These are phyloP conservation scores for Listronotus oregonensis DNA, from an alignment of 1,140 invertebrate genomes.

Conservation along the genomic window DNA sequence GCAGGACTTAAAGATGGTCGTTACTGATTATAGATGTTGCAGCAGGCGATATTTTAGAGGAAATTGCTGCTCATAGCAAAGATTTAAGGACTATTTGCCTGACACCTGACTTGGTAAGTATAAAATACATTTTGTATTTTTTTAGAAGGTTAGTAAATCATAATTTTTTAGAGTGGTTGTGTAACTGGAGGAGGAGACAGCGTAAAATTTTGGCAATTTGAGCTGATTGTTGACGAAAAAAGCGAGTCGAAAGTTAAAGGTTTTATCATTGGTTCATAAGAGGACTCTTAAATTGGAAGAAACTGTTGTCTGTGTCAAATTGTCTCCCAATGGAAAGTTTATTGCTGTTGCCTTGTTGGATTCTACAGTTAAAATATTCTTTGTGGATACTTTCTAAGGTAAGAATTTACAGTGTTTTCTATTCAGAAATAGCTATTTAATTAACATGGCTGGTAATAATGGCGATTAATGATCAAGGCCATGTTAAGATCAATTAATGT, in stretches of 20 bases:
- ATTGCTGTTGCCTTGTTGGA: conserved; percentile 90
- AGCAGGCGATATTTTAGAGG: conserved; percentile 76
- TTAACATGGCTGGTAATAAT: no score
- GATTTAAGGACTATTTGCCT: conserved; percentile 80
- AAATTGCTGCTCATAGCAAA: conserved; percentile 76
- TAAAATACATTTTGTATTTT: no score
- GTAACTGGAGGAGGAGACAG: conserved; percentile 87
- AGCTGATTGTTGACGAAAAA: conserved; percentile 73
- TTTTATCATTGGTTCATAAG: conserved; percentile 79
- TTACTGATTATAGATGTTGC: conserved; percentile 88
- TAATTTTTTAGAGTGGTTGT: conserved; percentile 70
- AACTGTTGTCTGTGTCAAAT: conserved; percentile 78
- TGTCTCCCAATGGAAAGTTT: conserved; percentile 86
- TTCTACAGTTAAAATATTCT: conserved; percentile 95
- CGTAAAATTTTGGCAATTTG: conserved; percentile 94
- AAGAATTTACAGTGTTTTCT: conserved; percentile 28
- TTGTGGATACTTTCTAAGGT: conserved; percentile 92
- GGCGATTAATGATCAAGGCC: no score
- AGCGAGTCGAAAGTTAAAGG: conserved; percentile 65
- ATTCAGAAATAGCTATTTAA: no score
- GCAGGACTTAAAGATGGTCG: conserved; percentile 87
- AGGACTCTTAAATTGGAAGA: conserved; percentile 87
- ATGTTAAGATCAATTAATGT: no score
- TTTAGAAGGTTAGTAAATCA: no score
- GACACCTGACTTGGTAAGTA: conserved; percentile 72